Evolutionary conservation across 2,113 vertebrate species (phyloP).

Genomic region (Trematocara unimaculatum): DNA sequence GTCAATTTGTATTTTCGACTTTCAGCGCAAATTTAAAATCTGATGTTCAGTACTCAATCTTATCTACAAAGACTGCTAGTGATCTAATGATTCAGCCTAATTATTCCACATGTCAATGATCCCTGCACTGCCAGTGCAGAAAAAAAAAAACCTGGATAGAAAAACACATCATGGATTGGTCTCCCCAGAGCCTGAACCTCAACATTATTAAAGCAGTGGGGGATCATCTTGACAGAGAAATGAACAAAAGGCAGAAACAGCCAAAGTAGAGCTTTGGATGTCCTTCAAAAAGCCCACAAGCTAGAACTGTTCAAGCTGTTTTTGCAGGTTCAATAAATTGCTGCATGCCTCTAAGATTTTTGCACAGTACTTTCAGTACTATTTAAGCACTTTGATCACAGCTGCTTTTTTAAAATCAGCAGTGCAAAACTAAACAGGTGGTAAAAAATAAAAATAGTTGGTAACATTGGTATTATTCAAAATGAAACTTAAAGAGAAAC

Average conservation of each 20-base stretch:
- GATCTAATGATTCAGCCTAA: not conserved
- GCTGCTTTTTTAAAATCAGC: not conserved
- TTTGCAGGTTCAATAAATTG: not conserved
- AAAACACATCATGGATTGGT: not conserved
- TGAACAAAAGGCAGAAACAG: not conserved
- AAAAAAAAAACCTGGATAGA: not conserved
- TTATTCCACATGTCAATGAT: not conserved
- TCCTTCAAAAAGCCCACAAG: not conserved
- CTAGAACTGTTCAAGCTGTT: not conserved
- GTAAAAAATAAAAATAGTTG: not conserved
- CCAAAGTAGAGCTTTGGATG: not conserved
- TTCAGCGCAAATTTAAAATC: not conserved
- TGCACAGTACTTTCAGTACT: not conserved
- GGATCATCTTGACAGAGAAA: not conserved
- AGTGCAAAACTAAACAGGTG: not conserved
- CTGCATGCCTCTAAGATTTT: not conserved
- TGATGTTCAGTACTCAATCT: not conserved
- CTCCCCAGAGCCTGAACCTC: fast-evolving
- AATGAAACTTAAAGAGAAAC: not conserved
- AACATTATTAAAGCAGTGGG: not conserved
- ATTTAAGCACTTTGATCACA: not conserved
- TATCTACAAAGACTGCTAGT: not conserved
- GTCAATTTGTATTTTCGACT: not conserved
- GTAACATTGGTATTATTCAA: not conserved
- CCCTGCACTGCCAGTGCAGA: not conserved